Base-by-base conservation (phyloP, 2,113 vertebrate genomes). In the Xenotilapia longispinis region DNA sequence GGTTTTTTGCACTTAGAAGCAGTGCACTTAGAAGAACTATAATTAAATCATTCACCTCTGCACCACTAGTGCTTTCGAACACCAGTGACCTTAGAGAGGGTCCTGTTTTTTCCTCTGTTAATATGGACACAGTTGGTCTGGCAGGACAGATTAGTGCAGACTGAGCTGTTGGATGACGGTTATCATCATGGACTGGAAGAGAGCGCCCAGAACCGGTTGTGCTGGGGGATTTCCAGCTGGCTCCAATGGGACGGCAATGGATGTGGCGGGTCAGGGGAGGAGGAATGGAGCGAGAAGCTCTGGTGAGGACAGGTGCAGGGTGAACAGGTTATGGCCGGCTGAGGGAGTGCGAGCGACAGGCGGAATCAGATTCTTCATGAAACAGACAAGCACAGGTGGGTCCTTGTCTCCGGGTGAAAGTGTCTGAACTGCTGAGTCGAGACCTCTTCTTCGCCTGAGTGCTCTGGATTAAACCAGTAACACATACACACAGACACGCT, bases 341-440 rank as follows among this genome's bases (percentile, higher is more conserved):
- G 86, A 45, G 85, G 26, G 83, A 49, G 84, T 5, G 47, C 15
- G 86, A 68, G 87, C 73, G 19, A 40, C 75, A 89, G 87, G 85
- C 54, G 86, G 89, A 87, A 92, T 28, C 84, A 79, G 88, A 89
- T 87, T 38, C 81, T 13, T 33, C 23, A n/a, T 9, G 57, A 88
- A 94, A 95, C 84, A 53, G 94, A 94, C 96, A 94, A 65, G 89
- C 85, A 89, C 96, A 96, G 95, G 96, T 96, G 96, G 91, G 87
- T 87, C 54, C 91, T 90, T 89, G 94, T 94, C 94, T 94, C 94
- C 2, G 90, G 92, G 94, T 89, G 87, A 92, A 95, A 93, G 90
- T 91, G 83, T 87, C 91, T 42, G 87, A 95, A 90, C 90, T 91
- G 94, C 95, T 95, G 95, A 95, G 93, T 92, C 55, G 15, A 88